Percentiles rank a stretch among this genome's conserved stretches.
Evolutionary conservation across 2,797 vertebrate genomes (phyloP).

Genomic region (Euthynnus affinis): DNA sequence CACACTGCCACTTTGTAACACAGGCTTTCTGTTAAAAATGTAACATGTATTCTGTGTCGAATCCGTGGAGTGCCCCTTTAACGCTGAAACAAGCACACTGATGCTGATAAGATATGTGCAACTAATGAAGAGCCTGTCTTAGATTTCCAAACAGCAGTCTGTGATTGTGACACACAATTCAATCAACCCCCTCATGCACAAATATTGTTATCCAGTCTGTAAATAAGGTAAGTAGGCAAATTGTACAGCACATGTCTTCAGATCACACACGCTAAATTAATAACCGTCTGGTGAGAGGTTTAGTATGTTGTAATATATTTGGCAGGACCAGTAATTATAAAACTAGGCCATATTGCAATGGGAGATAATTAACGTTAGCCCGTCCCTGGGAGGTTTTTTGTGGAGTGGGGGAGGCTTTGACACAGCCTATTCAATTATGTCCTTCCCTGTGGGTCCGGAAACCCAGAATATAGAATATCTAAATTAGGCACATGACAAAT

Average conservation of each 20-base stretch:
- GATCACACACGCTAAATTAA: conserved; percentile 71
- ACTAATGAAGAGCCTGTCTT: conserved; percentile 61
- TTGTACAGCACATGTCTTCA: conserved; percentile 39
- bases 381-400: conserved; percentile 84
- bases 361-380: conserved; percentile 89
- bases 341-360: conserved; percentile 90
- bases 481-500: conserved; percentile 87
- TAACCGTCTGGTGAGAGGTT: conserved; percentile 76
- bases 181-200: conserved; percentile 43
- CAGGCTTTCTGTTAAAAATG: too few species aligned
- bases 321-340: conserved; percentile 91
- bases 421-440: conserved; percentile 90
- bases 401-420: conserved; percentile 82
- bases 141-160: conserved; percentile 28
- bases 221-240: conserved; percentile 71
- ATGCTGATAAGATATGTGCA: conserved; percentile 44
- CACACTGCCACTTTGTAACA: too few species aligned
- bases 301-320: conserved; percentile 86
- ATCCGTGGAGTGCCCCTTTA: conserved; percentile 23
- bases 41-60: too few species aligned
- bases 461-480: conserved; percentile 86
- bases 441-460: conserved; percentile 82
- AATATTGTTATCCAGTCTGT: conserved; percentile 65
- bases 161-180: conserved; percentile 35
- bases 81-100: conserved; percentile 46